Evolutionary conservation across 2,113 vertebrate genomes (phyloP).

Genomic region (Stomatorhinus ivindoensis): DNA sequence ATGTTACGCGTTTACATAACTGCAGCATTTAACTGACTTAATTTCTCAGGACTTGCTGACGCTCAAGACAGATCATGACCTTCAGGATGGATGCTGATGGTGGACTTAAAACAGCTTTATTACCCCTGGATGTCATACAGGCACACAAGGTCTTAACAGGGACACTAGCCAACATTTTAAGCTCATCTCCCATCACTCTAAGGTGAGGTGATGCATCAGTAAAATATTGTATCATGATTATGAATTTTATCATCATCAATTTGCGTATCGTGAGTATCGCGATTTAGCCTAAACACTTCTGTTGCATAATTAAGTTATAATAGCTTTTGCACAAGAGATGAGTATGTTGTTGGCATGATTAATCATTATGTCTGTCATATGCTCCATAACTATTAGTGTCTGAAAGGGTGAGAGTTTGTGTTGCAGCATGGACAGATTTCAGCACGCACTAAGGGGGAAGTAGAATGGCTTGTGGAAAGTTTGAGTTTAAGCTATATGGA

Average conservation of each 20-base stretch:
- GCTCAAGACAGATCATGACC: background rate
- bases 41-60: background rate
- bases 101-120: background rate
- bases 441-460: background rate
- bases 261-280: background rate
- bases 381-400: background rate
- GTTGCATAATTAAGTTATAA: background rate
- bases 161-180: background rate
- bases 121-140: background rate
- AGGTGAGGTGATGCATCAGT: background rate
- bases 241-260: background rate
- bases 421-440: background rate
- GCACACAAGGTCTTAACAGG: background rate
- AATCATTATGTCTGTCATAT: background rate
- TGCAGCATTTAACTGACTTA: background rate
- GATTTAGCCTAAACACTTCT: background rate
- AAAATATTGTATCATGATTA: background rate
- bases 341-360: background rate
- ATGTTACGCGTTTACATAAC: background rate
- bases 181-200: background rate
- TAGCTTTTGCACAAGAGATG: background rate
- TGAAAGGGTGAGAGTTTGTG: background rate
- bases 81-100: background rate
- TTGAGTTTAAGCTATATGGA: background rate
- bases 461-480: background rate